phyloP scores from a whole-genome alignment of 2,797 vertebrate genomes.

The Trichosurus vulpecula region DNA sequence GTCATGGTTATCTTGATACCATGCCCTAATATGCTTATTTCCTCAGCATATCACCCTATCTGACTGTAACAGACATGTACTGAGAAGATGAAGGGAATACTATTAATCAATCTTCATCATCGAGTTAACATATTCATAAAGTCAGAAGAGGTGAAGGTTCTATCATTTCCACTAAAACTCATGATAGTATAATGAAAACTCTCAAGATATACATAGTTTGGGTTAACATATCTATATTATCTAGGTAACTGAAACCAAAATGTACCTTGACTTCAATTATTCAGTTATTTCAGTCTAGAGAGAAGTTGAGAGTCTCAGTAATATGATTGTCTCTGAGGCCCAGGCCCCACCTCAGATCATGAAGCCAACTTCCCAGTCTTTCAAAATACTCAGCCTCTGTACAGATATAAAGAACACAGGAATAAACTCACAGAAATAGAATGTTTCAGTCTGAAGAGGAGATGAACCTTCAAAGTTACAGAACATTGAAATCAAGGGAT shows the following conservation, averaged over 20 bases:
- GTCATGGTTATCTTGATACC: background rate
- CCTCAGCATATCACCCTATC: background rate
- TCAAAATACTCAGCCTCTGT: background rate
- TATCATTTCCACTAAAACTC: background rate
- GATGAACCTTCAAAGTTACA: slow-evolving; percentile 10
- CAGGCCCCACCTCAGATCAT: background rate
- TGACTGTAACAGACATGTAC: background rate
- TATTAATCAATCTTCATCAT: background rate
- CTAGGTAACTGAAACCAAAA: background rate
- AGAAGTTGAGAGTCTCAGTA: background rate
- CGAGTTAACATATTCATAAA: background rate
- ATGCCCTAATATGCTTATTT: background rate
- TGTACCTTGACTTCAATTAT: background rate
- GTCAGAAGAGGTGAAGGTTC: background rate
- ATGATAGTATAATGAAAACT: background rate
- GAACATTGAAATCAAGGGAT: background rate
- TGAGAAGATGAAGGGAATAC: background rate
- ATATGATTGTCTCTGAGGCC: background rate
- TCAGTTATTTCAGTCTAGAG: slow-evolving; percentile 2
- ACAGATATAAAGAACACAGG: background rate
- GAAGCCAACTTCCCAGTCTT: background rate
- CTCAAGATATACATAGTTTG: background rate
- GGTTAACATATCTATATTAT: background rate
- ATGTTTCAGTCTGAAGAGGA: background rate
- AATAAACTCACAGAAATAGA: background rate